Evolutionary conservation across 2,113 vertebrate genomes (phyloP).

Genomic region (Catharus bicknelli): DNA sequence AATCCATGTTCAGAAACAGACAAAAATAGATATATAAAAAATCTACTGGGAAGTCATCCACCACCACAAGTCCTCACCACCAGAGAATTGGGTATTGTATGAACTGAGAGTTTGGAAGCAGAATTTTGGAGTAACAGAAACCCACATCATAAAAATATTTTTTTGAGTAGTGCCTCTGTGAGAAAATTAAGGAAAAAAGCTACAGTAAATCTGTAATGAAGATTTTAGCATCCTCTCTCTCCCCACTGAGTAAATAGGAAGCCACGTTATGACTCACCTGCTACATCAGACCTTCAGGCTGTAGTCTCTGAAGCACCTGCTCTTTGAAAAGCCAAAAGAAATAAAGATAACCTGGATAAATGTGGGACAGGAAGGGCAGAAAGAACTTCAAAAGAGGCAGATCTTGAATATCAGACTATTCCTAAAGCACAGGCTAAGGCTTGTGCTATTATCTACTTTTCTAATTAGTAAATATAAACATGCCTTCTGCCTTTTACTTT

Average conservation of each 20-base stretch:
- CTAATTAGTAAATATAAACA: neutral
- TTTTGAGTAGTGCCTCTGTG: neutral
- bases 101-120: neutral
- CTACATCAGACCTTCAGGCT: neutral
- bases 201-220: neutral
- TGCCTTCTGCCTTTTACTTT: neutral
- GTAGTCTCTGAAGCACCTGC: neutral
- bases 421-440: neutral
- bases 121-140: neutral
- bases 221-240: neutral
- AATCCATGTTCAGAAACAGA: neutral
- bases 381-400: neutral
- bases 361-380: neutral
- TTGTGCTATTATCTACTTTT: neutral
- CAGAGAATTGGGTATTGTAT: neutral
- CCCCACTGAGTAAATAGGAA: neutral
- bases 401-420: neutral
- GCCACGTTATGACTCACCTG: neutral
- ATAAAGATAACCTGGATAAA: neutral
- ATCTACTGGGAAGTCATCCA: neutral
- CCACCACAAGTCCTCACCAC: neutral
- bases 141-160: neutral
- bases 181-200: neutral
- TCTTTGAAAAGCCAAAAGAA: neutral
- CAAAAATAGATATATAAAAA: neutral